A percentile compares a stretch with the other conserved stretches of the same genome.
Conservation (phyloP, 1,140 invertebrate species). For the Drosophila eugracilis region DNA sequence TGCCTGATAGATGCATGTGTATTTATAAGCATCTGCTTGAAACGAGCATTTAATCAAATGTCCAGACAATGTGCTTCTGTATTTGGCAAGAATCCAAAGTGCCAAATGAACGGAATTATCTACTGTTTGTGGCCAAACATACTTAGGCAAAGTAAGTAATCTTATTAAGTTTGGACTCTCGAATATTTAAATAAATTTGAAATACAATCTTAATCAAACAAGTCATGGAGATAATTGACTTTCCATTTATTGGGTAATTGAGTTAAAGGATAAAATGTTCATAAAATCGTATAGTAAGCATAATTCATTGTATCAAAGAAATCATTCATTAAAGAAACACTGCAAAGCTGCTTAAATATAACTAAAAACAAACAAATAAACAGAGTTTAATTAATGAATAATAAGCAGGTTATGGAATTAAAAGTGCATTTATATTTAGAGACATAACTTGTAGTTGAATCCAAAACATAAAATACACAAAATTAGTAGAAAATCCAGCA, state of each 20-base stretch:
- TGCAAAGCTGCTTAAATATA: no score
- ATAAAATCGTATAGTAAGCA: neutral
- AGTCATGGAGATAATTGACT: neutral
- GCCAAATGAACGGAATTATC: slow-evolving; percentile 22
- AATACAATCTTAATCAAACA: neutral
- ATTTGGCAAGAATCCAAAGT: slow-evolving; percentile 9
- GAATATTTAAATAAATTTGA: neutral
- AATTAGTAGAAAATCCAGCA: no score
- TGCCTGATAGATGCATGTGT: slow-evolving; percentile 60
- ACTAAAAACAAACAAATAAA: no score
- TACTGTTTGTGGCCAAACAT: slow-evolving; percentile 14
- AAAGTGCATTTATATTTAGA: neutral
- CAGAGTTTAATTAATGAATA: neutral
- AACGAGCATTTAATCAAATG: slow-evolving; percentile 69
- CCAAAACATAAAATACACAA: no score
- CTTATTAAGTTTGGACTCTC: slow-evolving; percentile 3
- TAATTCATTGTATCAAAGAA: neutral
- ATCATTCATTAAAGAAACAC: no score
- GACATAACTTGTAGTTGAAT: no score
- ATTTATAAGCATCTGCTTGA: slow-evolving; percentile 54
- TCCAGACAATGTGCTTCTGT: neutral
- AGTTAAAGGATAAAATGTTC: neutral
- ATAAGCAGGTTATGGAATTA: neutral
- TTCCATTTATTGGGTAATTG: neutral
- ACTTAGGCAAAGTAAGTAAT: slow-evolving; percentile 5